Conservation (phyloP, 2,113 vertebrate species). For the Myrmophylax atrothorax region DNA sequence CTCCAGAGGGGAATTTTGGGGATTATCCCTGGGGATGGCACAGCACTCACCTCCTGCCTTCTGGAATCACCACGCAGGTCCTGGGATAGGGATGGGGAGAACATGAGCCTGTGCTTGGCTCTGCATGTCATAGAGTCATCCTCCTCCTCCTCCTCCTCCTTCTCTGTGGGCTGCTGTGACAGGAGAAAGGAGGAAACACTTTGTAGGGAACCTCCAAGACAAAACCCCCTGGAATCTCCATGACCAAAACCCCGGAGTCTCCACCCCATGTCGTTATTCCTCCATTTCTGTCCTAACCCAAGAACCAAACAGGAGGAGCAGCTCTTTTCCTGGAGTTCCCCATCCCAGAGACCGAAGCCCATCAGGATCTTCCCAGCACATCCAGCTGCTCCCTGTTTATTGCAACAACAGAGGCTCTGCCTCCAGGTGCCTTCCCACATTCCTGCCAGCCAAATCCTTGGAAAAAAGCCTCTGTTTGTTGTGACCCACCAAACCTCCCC, state of each 20-base stretch:
- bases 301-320: background rate
- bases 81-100: background rate
- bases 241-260: background rate
- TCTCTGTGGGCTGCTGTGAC: background rate
- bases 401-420: background rate
- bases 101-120: background rate
- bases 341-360: background rate
- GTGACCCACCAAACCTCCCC: background rate
- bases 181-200: background rate
- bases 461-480: rapidly evolving
- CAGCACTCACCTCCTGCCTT: background rate
- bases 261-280: rapidly evolving
- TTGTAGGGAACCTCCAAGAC: background rate
- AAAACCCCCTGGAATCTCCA: background rate
- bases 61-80: rapidly evolving
- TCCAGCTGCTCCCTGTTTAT: background rate
- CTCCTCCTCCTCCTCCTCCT: background rate
- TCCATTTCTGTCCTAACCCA: background rate
- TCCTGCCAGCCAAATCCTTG: background rate
- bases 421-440: background rate
- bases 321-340: background rate
- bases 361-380: rapidly evolving
- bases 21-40: background rate
- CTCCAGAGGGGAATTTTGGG: background rate
- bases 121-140: background rate